Base-by-base conservation (phyloP, 2,113 vertebrate species). In the Mesoclemmys tuberculata region DNA sequence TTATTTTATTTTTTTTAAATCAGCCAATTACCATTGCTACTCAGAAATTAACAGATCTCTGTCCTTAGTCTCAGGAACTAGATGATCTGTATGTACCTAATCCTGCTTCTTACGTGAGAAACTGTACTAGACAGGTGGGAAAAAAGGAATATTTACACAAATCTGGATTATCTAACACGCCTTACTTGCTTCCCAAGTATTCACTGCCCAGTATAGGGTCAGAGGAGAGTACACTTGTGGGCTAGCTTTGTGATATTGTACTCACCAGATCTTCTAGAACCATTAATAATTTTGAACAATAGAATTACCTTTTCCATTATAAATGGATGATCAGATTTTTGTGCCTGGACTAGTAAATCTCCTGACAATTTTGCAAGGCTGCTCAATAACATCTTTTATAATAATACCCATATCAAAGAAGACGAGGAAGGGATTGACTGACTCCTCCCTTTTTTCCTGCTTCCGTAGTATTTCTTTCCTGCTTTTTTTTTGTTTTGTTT, bases 1-100 rank as follows among this genome's bases (percentile, higher is more conserved):
- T 97, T 88, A 71, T 46, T 46, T 46, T 80, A 41, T 89, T 92
- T 85, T 16, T 87, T 92, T 82, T 18, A 56, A 68, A 9, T n/a
- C 64, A 83, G 27, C 41, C 74, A 75, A 75, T 46, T 46, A 27
- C 38, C 6, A 27, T 75, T 75, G 80, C 51, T 88, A 81, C 55
- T 68, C 41, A 84, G 35, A 82, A 96, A n/a, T 22, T 27, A 75
- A 9, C 1, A 75, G 54, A 44, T 90, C 58, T 80, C 82, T 55
- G 13, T 82, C 75, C 35, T 14, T 22, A 82, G 49, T 44, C 61
- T 80, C 82, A 80, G 35, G 87, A 93, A 71, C 4, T 35, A 84
- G 41, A n/a, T 52, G 48, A 64, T 89, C 80, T 93, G 6, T 56
- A 71, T 58, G 64, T 61, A 64, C 49, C 4, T 54, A 41, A 82